phyloP scores from a whole-genome alignment of 2,113 vertebrate species.

The Lepisosteus oculatus region DNA sequence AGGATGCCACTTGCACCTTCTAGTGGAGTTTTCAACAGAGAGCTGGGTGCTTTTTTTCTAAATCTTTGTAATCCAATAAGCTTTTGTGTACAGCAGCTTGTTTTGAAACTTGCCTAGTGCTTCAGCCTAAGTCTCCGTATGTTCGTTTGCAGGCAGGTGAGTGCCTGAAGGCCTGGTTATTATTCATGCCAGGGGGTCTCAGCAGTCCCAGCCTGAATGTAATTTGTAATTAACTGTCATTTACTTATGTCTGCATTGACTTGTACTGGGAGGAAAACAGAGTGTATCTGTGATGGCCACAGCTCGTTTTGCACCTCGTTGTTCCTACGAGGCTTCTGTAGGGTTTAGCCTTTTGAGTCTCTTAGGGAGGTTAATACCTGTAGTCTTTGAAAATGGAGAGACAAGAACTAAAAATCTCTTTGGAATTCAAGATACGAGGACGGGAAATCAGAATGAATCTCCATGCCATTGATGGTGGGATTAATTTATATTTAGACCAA shows the following conservation, averaged over 20 bases:
- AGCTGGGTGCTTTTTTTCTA: constrained; percentile 63
- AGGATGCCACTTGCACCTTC: constrained; percentile 49
- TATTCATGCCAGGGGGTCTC: constrained; percentile 70
- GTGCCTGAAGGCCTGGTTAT: constrained; percentile 73
- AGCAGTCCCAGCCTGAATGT: constrained; percentile 69
- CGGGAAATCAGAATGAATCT: neutral
- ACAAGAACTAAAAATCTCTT: constrained; percentile 6
- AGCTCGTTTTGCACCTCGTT: constrained; percentile 60
- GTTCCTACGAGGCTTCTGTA: constrained; percentile 58
- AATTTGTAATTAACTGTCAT: constrained; percentile 87
- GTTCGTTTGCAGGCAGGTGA: constrained; percentile 76
- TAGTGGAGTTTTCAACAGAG: constrained; percentile 52
- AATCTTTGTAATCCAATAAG: constrained; percentile 85
- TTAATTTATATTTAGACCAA: neutral
- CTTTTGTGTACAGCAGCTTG: constrained; percentile 78
- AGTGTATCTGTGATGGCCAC: constrained; percentile 63
- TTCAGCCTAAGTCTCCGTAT: constrained; percentile 63
- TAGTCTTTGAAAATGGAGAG: constrained; percentile 23
- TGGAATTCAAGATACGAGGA: constrained; percentile 8
- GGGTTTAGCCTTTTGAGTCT: constrained; percentile 44
- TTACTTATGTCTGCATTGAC: constrained; percentile 73
- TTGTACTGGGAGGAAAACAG: constrained; percentile 74
- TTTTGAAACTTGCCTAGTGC: constrained; percentile 73
- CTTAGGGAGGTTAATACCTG: constrained; percentile 13
- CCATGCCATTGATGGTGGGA: neutral